phyloP scores from a whole-genome alignment of 2,888 invertebrate species.

The Peribatodes rhomboidaria region DNA sequence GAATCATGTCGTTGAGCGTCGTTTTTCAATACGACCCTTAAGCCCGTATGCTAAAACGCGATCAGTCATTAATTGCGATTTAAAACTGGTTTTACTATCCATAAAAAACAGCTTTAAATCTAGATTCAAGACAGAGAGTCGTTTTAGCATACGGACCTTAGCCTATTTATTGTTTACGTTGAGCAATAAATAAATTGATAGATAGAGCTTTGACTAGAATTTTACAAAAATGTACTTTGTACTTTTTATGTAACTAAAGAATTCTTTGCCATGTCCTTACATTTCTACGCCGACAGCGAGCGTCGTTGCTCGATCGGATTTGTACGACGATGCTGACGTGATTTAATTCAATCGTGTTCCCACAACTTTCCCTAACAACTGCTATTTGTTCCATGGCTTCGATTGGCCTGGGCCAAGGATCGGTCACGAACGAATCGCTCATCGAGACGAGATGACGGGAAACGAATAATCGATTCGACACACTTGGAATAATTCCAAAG shows the following conservation, averaged over 20 bases:
- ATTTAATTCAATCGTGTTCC: conserved; percentile 60
- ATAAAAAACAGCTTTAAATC: no score
- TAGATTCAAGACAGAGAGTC: no score
- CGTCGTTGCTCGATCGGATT: conserved; percentile 32
- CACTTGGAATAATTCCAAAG: conserved; percentile 47
- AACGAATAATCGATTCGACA: conserved; percentile 69
- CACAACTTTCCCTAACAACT: conserved; percentile 62
- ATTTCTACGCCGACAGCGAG: neutral
- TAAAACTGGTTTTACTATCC: no score
- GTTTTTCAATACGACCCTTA: no score
- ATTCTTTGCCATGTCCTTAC: neutral
- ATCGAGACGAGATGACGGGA: conserved; percentile 59
- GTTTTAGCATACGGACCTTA: no score
- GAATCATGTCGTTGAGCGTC: no score
- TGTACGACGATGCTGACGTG: conserved; percentile 38
- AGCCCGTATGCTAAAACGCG: no score
- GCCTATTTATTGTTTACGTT: no score
- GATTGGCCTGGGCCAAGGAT: conserved; percentile 51
- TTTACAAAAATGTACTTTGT: no score
- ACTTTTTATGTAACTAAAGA: neutral
- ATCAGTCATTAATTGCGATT: no score
- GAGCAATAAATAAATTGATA: no score
- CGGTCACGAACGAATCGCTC: conserved; percentile 61
- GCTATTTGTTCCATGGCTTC: conserved; percentile 18
- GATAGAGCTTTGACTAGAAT: no score